Evolutionary conservation across 2,888 invertebrate species (phyloP).

Genomic region (Operophtera brumata): DNA sequence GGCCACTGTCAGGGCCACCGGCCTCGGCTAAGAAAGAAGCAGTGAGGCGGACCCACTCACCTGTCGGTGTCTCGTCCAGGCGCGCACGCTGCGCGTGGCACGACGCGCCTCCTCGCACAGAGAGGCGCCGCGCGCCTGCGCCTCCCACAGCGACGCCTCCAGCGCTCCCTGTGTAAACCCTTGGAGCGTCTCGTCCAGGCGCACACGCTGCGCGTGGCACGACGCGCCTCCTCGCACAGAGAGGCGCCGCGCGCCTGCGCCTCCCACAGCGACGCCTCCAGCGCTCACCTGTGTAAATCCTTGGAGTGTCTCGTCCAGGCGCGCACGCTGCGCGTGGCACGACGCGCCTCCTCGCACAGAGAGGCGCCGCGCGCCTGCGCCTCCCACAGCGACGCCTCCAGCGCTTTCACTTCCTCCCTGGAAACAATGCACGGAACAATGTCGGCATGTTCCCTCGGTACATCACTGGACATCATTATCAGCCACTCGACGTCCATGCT

Average conservation of each 20-base stretch:
- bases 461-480: no score
- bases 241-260: slow-evolving; percentile 57
- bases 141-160: slow-evolving; percentile 48
- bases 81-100: slow-evolving; percentile 46
- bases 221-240: slow-evolving; percentile 58
- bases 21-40: no score
- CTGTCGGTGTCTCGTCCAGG: slow-evolving; percentile 43
- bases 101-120: slow-evolving; percentile 57
- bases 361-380: slow-evolving; percentile 57
- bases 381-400: slow-evolving; percentile 48
- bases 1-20: no score
- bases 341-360: slow-evolving; percentile 58
- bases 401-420: slow-evolving; percentile 46
- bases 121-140: slow-evolving; percentile 55
- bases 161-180: slow-evolving; percentile 43
- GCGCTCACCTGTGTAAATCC: slow-evolving; percentile 41
- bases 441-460: background rate
- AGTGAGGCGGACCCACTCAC: slow-evolving; percentile 37
- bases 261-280: slow-evolving; percentile 48
- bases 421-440: background rate
- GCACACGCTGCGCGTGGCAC: slow-evolving; percentile 47
- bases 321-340: slow-evolving; percentile 47
- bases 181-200: slow-evolving; percentile 42
- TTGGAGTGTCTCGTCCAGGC: slow-evolving; percentile 42
- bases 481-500: no score